Evolutionary conservation across 2,797 vertebrate species (phyloP).

Genomic region (Leptodactylus fallax): DNA sequence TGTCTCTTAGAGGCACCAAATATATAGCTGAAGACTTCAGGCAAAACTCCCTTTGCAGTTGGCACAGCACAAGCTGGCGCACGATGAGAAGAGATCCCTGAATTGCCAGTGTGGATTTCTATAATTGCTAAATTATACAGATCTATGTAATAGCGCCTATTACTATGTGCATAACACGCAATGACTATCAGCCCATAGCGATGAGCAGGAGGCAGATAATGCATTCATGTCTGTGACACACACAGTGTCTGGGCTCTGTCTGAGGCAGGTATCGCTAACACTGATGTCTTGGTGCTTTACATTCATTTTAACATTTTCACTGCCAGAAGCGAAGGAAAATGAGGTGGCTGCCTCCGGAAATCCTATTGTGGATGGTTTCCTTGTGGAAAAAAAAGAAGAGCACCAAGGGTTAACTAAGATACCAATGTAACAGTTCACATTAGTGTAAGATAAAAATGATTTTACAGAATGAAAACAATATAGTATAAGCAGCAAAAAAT

Average conservation of each 20-base stretch:
- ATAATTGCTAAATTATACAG: conserved; percentile 72
- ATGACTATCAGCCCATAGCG: neutral
- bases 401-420: no score
- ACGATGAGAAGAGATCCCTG: conserved; percentile 64
- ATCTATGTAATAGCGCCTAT: conserved; percentile 31
- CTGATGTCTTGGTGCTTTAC: neutral
- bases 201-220: conserved; percentile 9
- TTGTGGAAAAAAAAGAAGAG: no score
- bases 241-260: neutral
- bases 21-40: neutral
- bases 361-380: neutral
- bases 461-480: no score
- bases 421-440: no score
- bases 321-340: no score
- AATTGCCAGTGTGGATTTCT: conserved; percentile 73
- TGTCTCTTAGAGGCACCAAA: neutral
- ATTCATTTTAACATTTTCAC: neutral
- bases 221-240: neutral
- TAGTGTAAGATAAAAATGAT: no score
- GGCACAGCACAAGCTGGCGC: conserved; percentile 39
- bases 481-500: no score
- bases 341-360: no score
- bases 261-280: neutral
- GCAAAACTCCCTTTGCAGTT: neutral
- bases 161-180: conserved; percentile 27